Conservation (phyloP, 2,797 vertebrate species). For the Cebuella pygmaea region DNA sequence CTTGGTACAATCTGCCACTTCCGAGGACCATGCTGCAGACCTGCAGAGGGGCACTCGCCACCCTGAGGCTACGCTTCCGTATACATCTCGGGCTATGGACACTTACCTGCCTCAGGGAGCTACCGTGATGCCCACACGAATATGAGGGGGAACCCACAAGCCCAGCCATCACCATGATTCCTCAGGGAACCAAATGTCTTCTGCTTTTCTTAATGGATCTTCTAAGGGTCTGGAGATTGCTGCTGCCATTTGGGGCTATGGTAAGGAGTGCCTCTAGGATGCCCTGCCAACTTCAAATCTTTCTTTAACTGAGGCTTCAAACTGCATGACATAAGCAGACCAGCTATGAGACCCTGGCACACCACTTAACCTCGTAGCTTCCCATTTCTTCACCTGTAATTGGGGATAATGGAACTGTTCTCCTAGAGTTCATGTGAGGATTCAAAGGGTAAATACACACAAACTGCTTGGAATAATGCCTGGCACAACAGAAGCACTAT, state of each 20-base stretch:
- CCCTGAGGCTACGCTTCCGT: neutral
- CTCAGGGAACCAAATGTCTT: neutral
- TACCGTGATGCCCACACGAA: neutral
- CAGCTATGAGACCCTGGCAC: neutral
- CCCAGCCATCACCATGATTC: neutral
- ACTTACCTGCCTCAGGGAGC: neutral
- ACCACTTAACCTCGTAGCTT: neutral
- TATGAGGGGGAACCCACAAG: accelerated
- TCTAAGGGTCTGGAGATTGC: neutral
- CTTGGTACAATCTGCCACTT: too few species aligned
- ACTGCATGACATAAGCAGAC: neutral
- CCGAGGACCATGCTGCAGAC: neutral
- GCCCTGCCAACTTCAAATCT: neutral
- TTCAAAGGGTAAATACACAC: neutral
- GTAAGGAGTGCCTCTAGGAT: neutral
- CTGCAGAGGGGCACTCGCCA: neutral
- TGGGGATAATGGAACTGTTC: neutral
- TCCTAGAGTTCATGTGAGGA: neutral
- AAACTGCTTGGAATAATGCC: neutral
- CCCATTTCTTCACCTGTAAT: neutral
- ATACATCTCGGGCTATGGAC: neutral
- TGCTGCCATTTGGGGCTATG: neutral
- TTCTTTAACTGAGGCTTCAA: neutral
- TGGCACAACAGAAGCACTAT: neutral
- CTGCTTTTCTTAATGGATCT: neutral